Evolutionary conservation across 2,888 invertebrate genomes (phyloP).

Genomic region (Yponomeuta sedellus): DNA sequence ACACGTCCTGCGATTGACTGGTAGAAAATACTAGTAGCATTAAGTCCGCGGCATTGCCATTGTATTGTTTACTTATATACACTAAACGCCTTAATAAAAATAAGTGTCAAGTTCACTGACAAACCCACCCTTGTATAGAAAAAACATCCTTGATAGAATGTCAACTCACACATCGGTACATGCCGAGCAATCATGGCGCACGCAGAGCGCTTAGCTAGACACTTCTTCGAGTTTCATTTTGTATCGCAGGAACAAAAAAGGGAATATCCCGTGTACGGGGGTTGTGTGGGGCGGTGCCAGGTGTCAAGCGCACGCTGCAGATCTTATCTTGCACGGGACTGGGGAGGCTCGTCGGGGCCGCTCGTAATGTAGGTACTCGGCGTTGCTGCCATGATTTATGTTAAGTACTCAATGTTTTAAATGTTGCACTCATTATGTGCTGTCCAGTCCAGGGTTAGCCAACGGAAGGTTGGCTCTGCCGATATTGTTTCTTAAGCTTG

Average conservation of each 20-base stretch:
- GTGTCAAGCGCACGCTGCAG: conserved; percentile 63
- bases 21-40: too few species aligned
- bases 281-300: conserved; percentile 62
- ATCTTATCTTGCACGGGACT: conserved; percentile 56
- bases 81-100: too few species aligned
- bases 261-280: conserved; percentile 28
- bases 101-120: not conserved
- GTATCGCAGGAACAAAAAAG: not conserved
- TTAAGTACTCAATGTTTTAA: not conserved
- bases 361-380: conserved; percentile 1
- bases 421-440: not conserved
- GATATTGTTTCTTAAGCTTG: not conserved
- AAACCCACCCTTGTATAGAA: not conserved
- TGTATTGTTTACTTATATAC: too few species aligned
- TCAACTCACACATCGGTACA: not conserved
- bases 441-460: not conserved
- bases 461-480: not conserved
- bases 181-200: not conserved
- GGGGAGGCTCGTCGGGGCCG: conserved; percentile 23
- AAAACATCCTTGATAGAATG: too few species aligned
- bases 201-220: not conserved
- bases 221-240: not conserved
- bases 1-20: too few species aligned
- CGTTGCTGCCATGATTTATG: conserved; percentile 14
- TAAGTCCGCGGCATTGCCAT: too few species aligned